Percentiles rank a stretch among this genome's conserved stretches.
Conservation (phyloP, 2,888 invertebrate genomes). For the Ctena decussata region DNA sequence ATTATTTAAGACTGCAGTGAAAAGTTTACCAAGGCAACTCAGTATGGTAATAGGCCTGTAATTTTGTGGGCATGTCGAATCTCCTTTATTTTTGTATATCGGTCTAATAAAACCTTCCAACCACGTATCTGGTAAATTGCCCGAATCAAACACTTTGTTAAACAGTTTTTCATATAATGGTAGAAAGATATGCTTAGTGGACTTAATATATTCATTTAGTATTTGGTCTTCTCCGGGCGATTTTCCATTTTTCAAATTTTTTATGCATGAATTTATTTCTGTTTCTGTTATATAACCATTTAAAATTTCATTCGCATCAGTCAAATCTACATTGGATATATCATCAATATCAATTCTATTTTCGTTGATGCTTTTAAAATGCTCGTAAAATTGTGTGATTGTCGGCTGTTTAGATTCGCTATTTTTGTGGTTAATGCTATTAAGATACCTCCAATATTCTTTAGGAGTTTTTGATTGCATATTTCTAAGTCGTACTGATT, state of each 20-base stretch:
- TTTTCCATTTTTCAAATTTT: neutral
- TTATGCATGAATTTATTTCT: neutral
- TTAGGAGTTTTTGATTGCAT: neutral
- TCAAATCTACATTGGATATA: neutral
- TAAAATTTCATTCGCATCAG: neutral
- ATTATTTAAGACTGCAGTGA: neutral
- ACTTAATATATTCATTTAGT: constrained; percentile 15
- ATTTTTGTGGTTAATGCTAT: neutral
- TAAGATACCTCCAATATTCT: neutral
- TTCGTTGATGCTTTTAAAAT: neutral
- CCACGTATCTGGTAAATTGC: constrained; percentile 25
- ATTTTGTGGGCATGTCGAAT: constrained; percentile 7
- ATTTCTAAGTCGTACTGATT: neutral
- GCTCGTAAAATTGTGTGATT: no score
- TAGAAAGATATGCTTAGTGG: neutral
- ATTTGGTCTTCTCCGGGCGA: neutral
- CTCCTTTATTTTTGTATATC: constrained; percentile 36
- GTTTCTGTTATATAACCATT: neutral
- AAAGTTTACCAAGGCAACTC: neutral
- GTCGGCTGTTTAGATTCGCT: neutral
- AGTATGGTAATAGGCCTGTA: constrained; percentile 24
- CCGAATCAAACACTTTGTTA: constrained; percentile 17
- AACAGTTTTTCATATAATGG: neutral
- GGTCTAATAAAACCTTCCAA: constrained; percentile 28
- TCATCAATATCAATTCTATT: neutral